Evolutionary conservation across 2,113 vertebrate species (phyloP).

Genomic region (Athene noctua): DNA sequence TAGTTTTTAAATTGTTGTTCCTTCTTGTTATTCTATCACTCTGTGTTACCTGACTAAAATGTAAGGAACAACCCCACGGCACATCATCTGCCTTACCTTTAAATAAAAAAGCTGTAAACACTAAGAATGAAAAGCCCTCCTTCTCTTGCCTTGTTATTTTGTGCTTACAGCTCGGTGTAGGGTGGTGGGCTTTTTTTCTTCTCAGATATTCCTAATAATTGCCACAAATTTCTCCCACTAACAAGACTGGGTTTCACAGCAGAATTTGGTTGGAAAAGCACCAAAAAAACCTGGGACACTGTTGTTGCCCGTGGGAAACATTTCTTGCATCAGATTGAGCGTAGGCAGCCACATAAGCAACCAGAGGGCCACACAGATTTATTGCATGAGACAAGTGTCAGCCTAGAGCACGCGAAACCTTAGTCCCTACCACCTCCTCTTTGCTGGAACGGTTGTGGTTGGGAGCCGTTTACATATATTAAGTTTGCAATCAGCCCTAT

Average conservation of each 20-base stretch:
- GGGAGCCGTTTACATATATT: slow-evolving; percentile 4
- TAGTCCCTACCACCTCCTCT: neutral
- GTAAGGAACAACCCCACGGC: neutral
- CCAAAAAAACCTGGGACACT: neutral
- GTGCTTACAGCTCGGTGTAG: neutral
- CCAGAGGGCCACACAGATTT: neutral
- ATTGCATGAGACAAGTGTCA: neutral
- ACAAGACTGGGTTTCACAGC: neutral
- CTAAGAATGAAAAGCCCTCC: neutral
- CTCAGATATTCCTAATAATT: neutral
- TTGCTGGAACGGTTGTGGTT: neutral
- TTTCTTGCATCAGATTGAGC: neutral
- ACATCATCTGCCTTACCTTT: neutral
- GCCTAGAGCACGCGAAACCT: neutral
- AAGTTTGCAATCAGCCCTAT: neutral
- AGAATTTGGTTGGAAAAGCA: neutral
- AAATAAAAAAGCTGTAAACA: neutral
- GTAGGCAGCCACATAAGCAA: accelerated
- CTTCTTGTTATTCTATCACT: neutral
- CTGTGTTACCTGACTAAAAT: neutral
- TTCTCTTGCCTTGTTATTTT: neutral
- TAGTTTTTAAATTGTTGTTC: neutral
- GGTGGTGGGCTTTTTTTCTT: accelerated
- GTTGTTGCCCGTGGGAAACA: neutral
- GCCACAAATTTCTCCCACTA: neutral